phyloP scores from a whole-genome alignment of 1,140 invertebrate genomes.

The Drosophila ogumai region DNA sequence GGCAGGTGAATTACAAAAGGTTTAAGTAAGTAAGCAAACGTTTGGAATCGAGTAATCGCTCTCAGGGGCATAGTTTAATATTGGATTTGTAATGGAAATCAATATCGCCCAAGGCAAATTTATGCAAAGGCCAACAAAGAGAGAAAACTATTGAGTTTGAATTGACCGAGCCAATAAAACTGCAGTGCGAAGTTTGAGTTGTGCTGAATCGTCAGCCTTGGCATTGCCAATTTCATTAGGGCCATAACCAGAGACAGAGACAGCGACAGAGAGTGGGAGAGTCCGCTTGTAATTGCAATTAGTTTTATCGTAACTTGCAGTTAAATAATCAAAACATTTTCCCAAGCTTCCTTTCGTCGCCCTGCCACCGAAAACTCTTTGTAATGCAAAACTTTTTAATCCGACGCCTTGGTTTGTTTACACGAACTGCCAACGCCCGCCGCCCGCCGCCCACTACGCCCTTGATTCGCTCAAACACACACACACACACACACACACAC shows the following conservation, averaged over 20 bases:
- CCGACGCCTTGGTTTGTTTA: conserved; percentile 79
- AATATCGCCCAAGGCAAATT: conserved; percentile 45
- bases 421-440: conserved; percentile 53
- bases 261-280: conserved; percentile 2
- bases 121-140: conserved; percentile 50
- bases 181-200: conserved; percentile 39
- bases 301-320: conserved; percentile 68
- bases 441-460: conserved; percentile 21
- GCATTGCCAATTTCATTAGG: conserved; percentile 52
- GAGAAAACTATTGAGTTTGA: conserved; percentile 23
- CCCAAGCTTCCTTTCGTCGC: conserved; percentile 44
- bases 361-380: conserved; percentile 50
- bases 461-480: conserved; percentile 8
- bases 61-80: conserved; percentile 56
- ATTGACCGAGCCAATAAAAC: conserved; percentile 32
- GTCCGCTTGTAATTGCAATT: conserved; percentile 65
- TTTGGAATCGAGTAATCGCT: conserved; percentile 41
- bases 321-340: conserved; percentile 77
- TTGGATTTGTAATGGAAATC: conserved; percentile 58
- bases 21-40: conserved; percentile 32
- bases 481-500: conserved; percentile 7
- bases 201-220: conserved; percentile 40
- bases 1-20: conserved; percentile 36
- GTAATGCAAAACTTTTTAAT: conserved; percentile 77
- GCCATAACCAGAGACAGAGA: conserved; percentile 24